Conservation (phyloP, 2,888 invertebrate species). For the Ochlodes sylvanus region DNA sequence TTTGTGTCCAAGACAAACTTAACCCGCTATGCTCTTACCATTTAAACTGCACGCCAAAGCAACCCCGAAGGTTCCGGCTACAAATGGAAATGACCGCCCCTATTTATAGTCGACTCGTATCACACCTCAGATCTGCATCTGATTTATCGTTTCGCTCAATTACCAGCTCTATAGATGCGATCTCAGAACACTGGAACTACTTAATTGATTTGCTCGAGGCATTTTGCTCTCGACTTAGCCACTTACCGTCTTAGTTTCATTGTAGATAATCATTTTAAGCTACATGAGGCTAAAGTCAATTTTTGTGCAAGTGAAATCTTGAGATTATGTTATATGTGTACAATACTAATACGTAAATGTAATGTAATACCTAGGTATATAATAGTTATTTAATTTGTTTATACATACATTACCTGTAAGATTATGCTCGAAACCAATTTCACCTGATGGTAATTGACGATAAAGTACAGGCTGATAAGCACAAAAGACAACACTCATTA, state of each 20-base stretch:
- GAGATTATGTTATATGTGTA: too few species aligned
- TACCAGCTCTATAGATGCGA: conserved; percentile 14
- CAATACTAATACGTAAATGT: too few species aligned
- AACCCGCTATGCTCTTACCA: background rate
- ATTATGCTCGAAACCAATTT: too few species aligned
- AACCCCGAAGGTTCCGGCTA: conserved; percentile 42
- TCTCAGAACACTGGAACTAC: conserved; percentile 2
- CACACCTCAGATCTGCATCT: conserved; percentile 28
- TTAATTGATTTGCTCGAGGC: conserved; percentile 7
- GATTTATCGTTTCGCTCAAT: conserved; percentile 30
- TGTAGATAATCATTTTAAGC: background rate
- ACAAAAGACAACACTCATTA: too few species aligned
- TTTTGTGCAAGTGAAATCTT: too few species aligned
- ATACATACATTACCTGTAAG: too few species aligned
- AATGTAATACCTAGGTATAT: too few species aligned
- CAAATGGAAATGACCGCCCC: conserved; percentile 51
- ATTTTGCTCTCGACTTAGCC: background rate
- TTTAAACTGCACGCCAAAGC: conserved; percentile 39
- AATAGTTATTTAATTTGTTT: too few species aligned
- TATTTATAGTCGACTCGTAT: conserved; percentile 46
- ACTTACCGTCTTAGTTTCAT: conserved; percentile 1
- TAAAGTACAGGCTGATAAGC: too few species aligned
- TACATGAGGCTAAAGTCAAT: too few species aligned
- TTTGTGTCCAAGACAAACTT: too few species aligned
- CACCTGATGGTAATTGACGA: too few species aligned